Conservation (phyloP, 2,113 vertebrate genomes). For the Hemichromis elongatus region DNA sequence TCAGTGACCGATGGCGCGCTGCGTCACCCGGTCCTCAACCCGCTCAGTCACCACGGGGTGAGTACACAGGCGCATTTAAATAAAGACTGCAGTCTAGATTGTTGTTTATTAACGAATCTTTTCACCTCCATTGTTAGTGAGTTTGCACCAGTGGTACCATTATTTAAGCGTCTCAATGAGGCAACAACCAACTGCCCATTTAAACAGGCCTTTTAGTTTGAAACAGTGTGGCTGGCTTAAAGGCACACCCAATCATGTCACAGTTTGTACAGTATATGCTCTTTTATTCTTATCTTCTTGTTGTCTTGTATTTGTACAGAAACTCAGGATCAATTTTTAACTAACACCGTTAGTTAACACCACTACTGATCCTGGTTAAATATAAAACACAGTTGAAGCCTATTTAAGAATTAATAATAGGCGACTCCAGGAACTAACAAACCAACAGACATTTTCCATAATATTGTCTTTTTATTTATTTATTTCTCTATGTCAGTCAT, state of each 20-base stretch:
- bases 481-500: not conserved
- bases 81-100: not conserved
- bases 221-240: not conserved
- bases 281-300: not conserved
- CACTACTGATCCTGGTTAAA: not conserved
- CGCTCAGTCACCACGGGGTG: conserved; percentile 84
- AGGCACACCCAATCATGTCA: not conserved
- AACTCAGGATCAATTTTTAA: not conserved
- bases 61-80: conserved; percentile 59
- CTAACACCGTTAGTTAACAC: not conserved
- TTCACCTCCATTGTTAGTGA: not conserved
- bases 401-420: not conserved
- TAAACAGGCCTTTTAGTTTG: not conserved
- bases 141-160: not conserved
- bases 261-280: not conserved
- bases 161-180: not conserved
- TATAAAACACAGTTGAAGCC: not conserved
- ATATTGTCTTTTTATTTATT: not conserved
- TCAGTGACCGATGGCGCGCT: conserved; percentile 90
- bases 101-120: not conserved
- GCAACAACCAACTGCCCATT: not conserved
- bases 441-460: not conserved
- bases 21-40: conserved; percentile 79
- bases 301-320: not conserved
- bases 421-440: rapidly evolving